Conservation (phyloP, 2,797 vertebrate species). For the Furcifer pardalis region DNA sequence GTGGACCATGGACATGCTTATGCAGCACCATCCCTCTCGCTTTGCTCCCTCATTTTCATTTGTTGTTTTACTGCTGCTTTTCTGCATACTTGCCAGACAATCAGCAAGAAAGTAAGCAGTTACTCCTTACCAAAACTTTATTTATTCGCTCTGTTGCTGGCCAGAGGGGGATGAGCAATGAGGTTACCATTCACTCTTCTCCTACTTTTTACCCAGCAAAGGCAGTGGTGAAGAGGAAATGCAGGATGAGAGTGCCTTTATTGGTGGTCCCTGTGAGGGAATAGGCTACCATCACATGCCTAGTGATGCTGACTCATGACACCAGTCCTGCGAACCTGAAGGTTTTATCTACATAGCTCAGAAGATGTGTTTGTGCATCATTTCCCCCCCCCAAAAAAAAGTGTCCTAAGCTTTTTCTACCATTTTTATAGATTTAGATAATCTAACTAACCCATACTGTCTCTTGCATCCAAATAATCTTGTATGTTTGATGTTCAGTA, state of each 20-base stretch:
- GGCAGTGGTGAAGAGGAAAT: not conserved
- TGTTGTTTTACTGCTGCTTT: not conserved
- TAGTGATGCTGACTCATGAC: not conserved
- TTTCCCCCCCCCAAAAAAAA: too few relatives aligned
- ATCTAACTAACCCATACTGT: not conserved
- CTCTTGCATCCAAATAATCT: not conserved
- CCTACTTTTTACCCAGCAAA: too few relatives aligned
- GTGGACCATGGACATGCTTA: too few relatives aligned
- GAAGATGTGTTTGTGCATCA: not conserved
- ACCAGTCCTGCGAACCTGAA: not conserved
- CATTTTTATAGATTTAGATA: conserved; percentile 35
- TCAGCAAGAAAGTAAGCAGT: not conserved
- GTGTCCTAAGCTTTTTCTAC: conserved; percentile 19
- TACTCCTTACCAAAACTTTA: not conserved
- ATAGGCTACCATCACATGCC: not conserved
- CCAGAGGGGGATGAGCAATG: too few relatives aligned
- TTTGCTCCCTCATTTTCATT: not conserved
- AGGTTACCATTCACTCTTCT: too few relatives aligned
- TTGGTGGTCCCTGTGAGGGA: not conserved
- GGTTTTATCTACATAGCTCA: not conserved
- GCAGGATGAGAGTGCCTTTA: not conserved
- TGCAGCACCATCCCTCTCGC: not conserved
- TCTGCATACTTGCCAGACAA: not conserved
- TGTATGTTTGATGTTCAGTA: not conserved
- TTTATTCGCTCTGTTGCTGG: not conserved